Base-by-base conservation (phyloP, 2,888 invertebrate genomes). In the Cerceris rybyensis region DNA sequence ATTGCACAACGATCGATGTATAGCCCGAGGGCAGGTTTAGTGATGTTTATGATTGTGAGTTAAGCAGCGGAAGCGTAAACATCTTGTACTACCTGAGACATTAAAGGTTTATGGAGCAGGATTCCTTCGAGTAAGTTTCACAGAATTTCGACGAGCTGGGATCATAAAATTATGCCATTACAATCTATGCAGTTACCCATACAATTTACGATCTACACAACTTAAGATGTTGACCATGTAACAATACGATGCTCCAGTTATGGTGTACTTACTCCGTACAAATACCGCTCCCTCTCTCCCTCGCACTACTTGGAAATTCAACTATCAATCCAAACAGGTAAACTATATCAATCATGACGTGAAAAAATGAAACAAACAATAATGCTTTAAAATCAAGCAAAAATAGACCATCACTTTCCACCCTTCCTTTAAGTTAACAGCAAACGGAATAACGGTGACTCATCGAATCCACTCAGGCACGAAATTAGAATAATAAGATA, bases 71-170 rank as follows among this genome's bases (percentile, higher is more conserved):
- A 66, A 41, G 50, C 11, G 57, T 50, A 61, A 66, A 66, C 66
- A 72, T 66, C 66, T 60, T 72, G 72, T 50, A 41, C 39, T 61
- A 63, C 46, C 41, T 50, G 28, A 61, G 64, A 65, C 70, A 39
- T 61, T 50, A 16, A 41, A 14, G 66, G 64, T 50, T 61, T 59
- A 5, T 11, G 54, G 50, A 70, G 54, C 74, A 75, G 69, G 64
- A 46, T 65, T 69, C 50, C 55, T 55, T 54, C 49, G 52, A 28
- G 42, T n/a, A 43, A 57, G 64, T 46, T 63, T 65, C 42, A 49
- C n/a, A 69, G 67, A 83, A 79, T 65, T 83, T 70, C 70, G 76
- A 80, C 59, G 76, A 80, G 76, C 57, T 64, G 39, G 43, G 46
- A 6, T 46, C 59, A 70, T 83, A 76, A 83, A 73, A 64, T 66